Percentiles rank a stretch among this genome's conserved stretches.
phyloP scores from a whole-genome alignment of 1,140 invertebrate genomes.

The Lordiphosa mommai region DNA sequence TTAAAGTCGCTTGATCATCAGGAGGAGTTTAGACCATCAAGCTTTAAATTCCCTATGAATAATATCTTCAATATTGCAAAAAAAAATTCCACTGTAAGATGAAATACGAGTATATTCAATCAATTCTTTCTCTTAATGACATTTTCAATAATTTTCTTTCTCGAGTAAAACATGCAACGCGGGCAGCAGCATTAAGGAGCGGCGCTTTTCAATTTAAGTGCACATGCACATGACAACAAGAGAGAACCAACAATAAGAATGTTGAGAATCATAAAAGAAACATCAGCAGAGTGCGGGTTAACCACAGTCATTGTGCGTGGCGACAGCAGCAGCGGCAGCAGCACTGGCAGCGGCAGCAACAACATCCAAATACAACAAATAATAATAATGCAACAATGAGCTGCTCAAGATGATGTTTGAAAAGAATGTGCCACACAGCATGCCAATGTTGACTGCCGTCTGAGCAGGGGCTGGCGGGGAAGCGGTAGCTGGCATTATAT shows the following conservation, averaged over 20 bases:
- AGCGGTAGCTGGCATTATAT: conserved; percentile 45
- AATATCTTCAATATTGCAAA: too few relatives aligned
- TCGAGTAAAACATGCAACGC: neutral
- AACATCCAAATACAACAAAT: conserved; percentile 27
- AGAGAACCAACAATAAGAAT: conserved; percentile 19
- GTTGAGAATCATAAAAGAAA: conserved; percentile 46
- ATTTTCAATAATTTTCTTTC: conserved; percentile 17
- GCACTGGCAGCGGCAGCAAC: conserved; percentile 27
- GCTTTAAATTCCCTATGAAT: too few relatives aligned
- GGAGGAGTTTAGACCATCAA: too few relatives aligned
- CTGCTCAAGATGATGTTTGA: conserved; percentile 41
- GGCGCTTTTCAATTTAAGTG: conserved; percentile 48
- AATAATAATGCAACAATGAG: conserved; percentile 61
- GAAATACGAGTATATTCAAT: conserved; percentile 2
- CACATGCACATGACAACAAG: conserved; percentile 44
- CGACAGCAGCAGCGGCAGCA: conserved; percentile 12
- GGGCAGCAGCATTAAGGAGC: conserved; percentile 4
- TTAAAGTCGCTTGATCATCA: too few relatives aligned
- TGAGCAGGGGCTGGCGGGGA: neutral
- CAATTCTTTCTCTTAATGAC: conserved; percentile 4
- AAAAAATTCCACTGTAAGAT: neutral
- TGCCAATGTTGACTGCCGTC: neutral
- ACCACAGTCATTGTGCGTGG: conserved; percentile 40
- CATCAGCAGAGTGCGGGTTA: conserved; percentile 27
- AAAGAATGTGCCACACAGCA: conserved; percentile 28